phyloP scores from a whole-genome alignment of 2,797 vertebrate species.

The Fringilla coelebs region DNA sequence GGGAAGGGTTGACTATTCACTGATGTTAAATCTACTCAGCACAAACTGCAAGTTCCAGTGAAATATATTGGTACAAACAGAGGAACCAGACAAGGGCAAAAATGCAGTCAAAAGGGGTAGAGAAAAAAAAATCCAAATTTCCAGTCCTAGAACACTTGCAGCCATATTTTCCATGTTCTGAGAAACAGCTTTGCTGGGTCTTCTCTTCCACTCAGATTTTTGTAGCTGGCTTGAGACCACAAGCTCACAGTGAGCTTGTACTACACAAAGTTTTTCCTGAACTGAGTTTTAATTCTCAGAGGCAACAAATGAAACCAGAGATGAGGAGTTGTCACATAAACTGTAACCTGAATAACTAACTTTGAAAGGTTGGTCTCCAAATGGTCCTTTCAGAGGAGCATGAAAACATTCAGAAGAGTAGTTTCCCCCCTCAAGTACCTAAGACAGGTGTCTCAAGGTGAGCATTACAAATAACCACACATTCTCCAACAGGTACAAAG shows the following conservation, averaged over 20 bases:
- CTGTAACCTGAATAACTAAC: neutral
- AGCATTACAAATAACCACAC: neutral
- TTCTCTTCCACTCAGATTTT: neutral
- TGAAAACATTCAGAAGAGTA: neutral
- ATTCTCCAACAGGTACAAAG: neutral
- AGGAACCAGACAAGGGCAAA: neutral
- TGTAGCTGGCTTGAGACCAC: neutral
- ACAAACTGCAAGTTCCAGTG: neutral
- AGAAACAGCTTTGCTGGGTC: neutral
- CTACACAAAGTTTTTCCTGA: neutral
- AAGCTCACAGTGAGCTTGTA: neutral
- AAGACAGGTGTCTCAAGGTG: neutral
- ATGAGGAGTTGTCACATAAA: fast-evolving
- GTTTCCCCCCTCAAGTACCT: neutral
- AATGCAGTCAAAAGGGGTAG: neutral
- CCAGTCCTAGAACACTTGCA: neutral
- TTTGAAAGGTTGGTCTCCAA: neutral
- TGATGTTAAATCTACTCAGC: neutral
- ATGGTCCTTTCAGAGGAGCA: neutral
- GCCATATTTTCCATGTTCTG: neutral
- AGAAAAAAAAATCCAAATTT: neutral
- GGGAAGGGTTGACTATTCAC: neutral
- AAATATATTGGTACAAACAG: neutral
- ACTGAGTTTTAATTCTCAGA: neutral
- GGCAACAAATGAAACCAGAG: neutral